phyloP scores from a whole-genome alignment of 2,888 invertebrate species.

The Cyclophora punctaria region DNA sequence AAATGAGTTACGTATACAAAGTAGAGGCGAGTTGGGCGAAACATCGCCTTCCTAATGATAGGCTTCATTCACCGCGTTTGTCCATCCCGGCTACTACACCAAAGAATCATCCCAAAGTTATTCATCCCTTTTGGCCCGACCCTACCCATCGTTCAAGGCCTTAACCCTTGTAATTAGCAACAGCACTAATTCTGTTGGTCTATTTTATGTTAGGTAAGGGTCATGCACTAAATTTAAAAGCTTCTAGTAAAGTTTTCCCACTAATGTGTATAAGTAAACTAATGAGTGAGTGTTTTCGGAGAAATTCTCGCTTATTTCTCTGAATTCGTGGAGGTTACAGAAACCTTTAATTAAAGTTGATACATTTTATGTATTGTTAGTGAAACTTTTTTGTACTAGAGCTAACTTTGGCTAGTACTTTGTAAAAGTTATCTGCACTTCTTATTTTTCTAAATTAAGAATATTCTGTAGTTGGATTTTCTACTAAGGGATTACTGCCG shows the following conservation, averaged over 20 bases:
- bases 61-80: slow-evolving; percentile 36
- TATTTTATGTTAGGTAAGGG: slow-evolving; percentile 24
- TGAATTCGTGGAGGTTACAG: no score
- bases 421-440: no score
- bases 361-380: no score
- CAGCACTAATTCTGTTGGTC: slow-evolving; percentile 34
- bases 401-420: no score
- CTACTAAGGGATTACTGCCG: no score
- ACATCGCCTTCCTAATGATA: slow-evolving; percentile 58
- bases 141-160: slow-evolving; percentile 39
- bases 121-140: slow-evolving; percentile 48
- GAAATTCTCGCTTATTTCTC: not conserved
- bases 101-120: slow-evolving; percentile 60
- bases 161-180: slow-evolving; percentile 56
- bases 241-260: not conserved
- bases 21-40: slow-evolving; percentile 22
- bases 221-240: slow-evolving; percentile 12
- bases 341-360: no score
- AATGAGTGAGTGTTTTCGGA: not conserved
- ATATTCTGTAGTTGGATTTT: no score
- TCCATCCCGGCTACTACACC: slow-evolving; percentile 38
- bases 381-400: no score
- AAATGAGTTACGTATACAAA: slow-evolving; percentile 19
- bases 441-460: no score
- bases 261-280: not conserved